A percentile compares a stretch with the other conserved stretches of the same genome.
Evolutionary conservation across 2,797 vertebrate species (phyloP).

Genomic region (Trachops cirrhosus): DNA sequence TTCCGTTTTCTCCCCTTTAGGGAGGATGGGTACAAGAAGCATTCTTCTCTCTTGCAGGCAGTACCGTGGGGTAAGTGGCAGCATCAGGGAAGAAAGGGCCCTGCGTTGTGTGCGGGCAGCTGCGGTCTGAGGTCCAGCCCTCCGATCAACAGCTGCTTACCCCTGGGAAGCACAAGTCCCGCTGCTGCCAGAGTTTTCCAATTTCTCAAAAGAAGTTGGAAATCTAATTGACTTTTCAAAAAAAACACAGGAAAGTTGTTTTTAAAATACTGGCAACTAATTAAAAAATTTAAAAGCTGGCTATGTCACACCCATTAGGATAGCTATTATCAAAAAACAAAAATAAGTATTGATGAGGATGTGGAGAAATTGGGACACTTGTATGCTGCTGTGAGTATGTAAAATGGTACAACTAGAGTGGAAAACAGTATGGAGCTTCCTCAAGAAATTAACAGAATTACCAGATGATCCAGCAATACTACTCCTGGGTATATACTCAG

Average conservation of each 20-base stretch:
- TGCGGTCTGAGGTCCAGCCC: neutral
- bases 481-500: neutral
- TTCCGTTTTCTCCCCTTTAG: neutral
- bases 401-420: neutral
- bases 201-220: neutral
- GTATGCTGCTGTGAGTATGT: neutral
- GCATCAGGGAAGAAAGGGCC: fast-evolving
- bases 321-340: neutral
- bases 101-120: neutral
- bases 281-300: neutral
- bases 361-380: neutral
- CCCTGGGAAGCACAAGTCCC: neutral
- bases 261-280: neutral
- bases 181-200: neutral
- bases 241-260: neutral
- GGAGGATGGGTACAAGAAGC: neutral
- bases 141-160: too few species aligned
- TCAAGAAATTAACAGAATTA: neutral
- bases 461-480: neutral
- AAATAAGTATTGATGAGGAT: neutral
- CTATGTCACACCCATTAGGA: neutral
- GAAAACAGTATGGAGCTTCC: neutral
- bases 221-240: neutral
- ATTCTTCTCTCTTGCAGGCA: neutral
- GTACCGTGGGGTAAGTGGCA: neutral